Conservation (phyloP, 2,888 invertebrate genomes). For the Orthosia gothica region DNA sequence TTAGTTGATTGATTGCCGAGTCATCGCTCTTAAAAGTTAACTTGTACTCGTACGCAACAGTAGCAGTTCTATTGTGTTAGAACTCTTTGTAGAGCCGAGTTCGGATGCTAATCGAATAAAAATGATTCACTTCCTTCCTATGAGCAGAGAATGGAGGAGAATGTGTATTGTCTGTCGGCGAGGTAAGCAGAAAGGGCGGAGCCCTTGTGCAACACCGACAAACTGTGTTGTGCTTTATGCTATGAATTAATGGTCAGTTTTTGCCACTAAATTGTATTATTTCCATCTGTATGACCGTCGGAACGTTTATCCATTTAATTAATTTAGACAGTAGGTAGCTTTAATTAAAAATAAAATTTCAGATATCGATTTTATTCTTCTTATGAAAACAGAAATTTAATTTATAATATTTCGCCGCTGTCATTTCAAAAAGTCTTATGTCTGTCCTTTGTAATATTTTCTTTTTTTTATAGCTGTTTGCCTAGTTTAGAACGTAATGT, state of each 20-base stretch:
- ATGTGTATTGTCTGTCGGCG: slow-evolving; percentile 70
- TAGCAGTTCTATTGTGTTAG: slow-evolving; percentile 69
- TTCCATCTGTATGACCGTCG: not conserved
- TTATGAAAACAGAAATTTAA: no score
- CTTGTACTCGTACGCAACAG: slow-evolving; percentile 73
- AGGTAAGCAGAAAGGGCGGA: slow-evolving; percentile 73
- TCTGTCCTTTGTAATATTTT: no score
- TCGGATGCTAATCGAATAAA: slow-evolving; percentile 83
- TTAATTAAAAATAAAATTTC: no score
- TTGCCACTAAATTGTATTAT: slow-evolving; percentile 22
- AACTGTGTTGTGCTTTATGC: slow-evolving; percentile 66
- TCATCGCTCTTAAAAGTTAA: slow-evolving; percentile 64
- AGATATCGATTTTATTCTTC: no score
- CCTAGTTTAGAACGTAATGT: no score
- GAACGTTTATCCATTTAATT: no score
- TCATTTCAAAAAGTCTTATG: no score
- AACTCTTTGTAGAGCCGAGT: slow-evolving; percentile 73
- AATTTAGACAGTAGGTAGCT: no score
- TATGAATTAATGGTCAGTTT: slow-evolving; percentile 58
- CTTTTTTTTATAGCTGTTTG: no score
- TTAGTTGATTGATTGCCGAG: slow-evolving; percentile 64
- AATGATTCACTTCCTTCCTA: slow-evolving; percentile 86
- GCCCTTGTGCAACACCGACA: slow-evolving; percentile 74
- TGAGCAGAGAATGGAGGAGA: slow-evolving; percentile 66
- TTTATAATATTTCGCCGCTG: no score